Conservation (phyloP, 2,113 vertebrate species). For the Indicator indicator region DNA sequence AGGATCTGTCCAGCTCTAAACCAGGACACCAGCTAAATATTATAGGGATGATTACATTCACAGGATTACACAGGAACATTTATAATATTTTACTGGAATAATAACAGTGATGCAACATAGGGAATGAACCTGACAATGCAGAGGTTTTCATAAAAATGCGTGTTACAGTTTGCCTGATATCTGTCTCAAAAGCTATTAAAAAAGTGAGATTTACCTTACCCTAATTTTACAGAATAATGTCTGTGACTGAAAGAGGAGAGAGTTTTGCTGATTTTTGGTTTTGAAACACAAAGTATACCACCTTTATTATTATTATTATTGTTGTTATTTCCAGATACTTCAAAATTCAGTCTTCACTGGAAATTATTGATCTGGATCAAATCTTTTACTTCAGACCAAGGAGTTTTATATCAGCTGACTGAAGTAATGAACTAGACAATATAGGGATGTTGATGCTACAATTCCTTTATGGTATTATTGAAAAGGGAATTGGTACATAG, state of each 20-base stretch:
- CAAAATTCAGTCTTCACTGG: not conserved
- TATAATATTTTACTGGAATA: not conserved
- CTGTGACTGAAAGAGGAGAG: not conserved
- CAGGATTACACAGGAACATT: not conserved
- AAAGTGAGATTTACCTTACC: not conserved
- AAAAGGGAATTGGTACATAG: not conserved
- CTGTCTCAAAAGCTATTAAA: not conserved
- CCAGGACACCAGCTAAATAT: not conserved
- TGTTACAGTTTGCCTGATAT: not conserved
- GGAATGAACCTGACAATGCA: not conserved
- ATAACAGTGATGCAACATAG: rapidly evolving
- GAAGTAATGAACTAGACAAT: not conserved
- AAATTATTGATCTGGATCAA: not conserved
- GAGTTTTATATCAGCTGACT: not conserved
- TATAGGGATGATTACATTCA: not conserved
- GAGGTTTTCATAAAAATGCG: not conserved
- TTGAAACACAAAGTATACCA: not conserved
- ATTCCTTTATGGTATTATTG: not conserved
- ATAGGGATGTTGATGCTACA: not conserved
- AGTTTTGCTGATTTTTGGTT: not conserved
- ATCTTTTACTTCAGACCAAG: not conserved
- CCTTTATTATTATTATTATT: not conserved
- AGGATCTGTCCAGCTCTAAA: too few species aligned
- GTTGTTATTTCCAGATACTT: not conserved
- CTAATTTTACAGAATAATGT: not conserved